These are phyloP conservation scores for Drosophila mojavensis DNA, from an alignment of 1,140 invertebrate species.

Conservation along the genomic window DNA sequence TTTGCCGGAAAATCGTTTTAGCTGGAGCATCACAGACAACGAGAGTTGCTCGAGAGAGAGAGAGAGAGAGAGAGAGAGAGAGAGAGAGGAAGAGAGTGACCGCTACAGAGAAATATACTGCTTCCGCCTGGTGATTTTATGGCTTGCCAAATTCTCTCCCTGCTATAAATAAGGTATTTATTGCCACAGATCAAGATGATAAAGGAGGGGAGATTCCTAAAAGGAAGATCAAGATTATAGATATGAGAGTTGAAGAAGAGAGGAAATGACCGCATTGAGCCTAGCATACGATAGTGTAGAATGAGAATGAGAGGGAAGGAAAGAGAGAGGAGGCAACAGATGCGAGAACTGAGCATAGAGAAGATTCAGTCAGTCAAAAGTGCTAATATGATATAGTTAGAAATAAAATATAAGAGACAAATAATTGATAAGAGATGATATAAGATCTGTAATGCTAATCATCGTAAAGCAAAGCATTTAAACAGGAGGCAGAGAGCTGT, in stretches of 20 bases:
- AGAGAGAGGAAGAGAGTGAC: neutral
- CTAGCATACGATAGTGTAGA: neutral
- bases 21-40: neutral
- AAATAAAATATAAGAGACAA: too few species aligned
- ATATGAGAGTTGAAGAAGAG: neutral
- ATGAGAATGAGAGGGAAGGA: too few species aligned
- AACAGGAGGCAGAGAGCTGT: too few species aligned
- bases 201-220: neutral
- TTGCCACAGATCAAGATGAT: neutral
- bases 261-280: neutral
- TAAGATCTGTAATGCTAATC: too few species aligned
- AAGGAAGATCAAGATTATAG: neutral
- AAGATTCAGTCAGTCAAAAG: too few species aligned
- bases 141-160: neutral
- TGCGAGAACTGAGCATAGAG: too few species aligned
- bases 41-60: neutral
- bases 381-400: too few species aligned
- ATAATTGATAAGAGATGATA: too few species aligned
- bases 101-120: neutral
- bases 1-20: constrained; percentile 16
- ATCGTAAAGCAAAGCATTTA: too few species aligned
- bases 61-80: too few species aligned
- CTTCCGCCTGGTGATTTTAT: constrained; percentile 17
- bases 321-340: too few species aligned
- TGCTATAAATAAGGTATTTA: neutral